Evolutionary conservation across 2,113 vertebrate genomes (phyloP).

Genomic region (Butorides virescens): DNA sequence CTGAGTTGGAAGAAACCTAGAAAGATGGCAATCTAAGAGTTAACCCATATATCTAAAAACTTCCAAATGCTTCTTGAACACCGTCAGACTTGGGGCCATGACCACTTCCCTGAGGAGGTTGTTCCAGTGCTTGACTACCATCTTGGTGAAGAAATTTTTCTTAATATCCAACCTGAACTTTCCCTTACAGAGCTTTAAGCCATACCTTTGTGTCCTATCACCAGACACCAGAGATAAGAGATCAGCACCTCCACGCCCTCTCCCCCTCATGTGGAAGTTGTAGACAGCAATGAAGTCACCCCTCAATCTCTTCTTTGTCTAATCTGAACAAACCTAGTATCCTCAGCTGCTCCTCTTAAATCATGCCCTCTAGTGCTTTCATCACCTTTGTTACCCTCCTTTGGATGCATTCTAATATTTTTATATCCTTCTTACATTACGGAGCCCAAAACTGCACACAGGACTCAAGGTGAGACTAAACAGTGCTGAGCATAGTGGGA

Average conservation of each 20-base stretch:
- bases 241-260: neutral
- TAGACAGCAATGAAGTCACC: neutral
- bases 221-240: neutral
- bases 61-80: neutral
- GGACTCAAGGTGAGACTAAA: neutral
- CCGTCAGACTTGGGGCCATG: fast-evolving
- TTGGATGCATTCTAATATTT: neutral
- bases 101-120: neutral
- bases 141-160: neutral
- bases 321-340: neutral
- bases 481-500: neutral
- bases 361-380: neutral
- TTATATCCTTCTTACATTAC: neutral
- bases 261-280: neutral
- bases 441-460: neutral
- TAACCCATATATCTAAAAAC: neutral
- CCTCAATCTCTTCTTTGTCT: neutral
- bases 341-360: neutral
- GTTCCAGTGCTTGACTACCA: neutral
- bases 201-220: neutral
- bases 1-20: fast-evolving
- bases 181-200: neutral
- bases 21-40: neutral
- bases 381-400: neutral
- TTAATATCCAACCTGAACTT: neutral